Percentiles rank a stretch among this genome's conserved stretches.
These are phyloP conservation scores for Ammospiza nelsoni DNA, from an alignment of 2,113 vertebrate genomes.

Conservation along the genomic window DNA sequence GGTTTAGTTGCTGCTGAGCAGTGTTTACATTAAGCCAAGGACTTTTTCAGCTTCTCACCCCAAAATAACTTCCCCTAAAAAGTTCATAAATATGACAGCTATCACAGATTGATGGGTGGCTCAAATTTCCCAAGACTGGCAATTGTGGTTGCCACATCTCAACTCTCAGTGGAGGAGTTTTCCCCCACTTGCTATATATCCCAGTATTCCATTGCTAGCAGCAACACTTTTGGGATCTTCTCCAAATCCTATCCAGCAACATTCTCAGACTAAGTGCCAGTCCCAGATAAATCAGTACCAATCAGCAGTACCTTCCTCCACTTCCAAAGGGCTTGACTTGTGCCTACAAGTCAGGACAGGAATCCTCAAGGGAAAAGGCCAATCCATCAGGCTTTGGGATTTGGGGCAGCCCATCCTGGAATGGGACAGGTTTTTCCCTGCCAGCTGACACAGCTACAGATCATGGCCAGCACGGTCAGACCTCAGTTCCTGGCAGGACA, in stretches of 20 bases:
- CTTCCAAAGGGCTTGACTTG: not conserved
- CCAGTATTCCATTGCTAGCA: not conserved
- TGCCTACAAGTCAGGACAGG: not conserved
- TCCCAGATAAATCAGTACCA: not conserved
- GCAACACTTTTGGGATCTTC: not conserved
- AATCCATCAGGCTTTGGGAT: not conserved
- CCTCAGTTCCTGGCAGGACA: not conserved
- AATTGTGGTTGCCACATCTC: not conserved
- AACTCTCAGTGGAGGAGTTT: not conserved
- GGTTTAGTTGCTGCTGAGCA: not conserved
- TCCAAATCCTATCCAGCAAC: not conserved
- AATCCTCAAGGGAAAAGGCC: not conserved
- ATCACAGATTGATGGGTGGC: not conserved
- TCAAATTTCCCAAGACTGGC: not conserved
- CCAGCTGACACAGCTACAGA: not conserved
- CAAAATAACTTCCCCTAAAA: not conserved
- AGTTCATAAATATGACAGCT: not conserved
- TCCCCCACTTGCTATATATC: not conserved
- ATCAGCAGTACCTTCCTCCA: not conserved
- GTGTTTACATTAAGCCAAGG: not conserved
- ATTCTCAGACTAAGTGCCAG: not conserved
- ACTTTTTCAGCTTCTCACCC: not conserved
- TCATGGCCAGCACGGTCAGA: accelerated
- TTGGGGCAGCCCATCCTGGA: not conserved
- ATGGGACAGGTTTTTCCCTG: not conserved